Base-by-base conservation (phyloP, 2,113 vertebrate species). In the Hiodon tergisus region DNA sequence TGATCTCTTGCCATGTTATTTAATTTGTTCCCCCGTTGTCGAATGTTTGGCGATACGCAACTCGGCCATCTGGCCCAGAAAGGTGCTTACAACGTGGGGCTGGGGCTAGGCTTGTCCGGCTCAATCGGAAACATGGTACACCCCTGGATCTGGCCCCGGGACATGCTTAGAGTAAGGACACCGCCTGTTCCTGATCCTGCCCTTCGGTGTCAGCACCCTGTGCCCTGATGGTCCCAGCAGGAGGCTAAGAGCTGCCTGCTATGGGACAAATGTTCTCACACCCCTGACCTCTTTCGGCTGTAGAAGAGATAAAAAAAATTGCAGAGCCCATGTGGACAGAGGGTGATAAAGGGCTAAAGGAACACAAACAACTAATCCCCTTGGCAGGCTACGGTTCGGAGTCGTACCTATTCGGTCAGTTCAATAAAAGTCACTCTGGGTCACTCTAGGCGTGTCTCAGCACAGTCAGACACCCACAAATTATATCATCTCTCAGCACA, bases 231-330 rank as follows among this genome's bases (percentile, higher is more conserved):
- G 82, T 84, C 79, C 82, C 83, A 83, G 85, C 84, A 83, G 85
- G 84, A 85, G 81, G 87, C 82, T 90, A 88, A 89, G 88, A 83
- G 83, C 86, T 85, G 81, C 81, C 85, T 76, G 54, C 81, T 81
- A 85, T 85, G 84, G 83, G 87, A 89, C 88, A 86, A 68, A 82
- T 82, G 79, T 77, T 51, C 71, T 83, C 83, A 88, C 86, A 10
- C 63, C 48, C 61, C 63, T 66, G 63, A 88, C 86, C 84, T 83
- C 69, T 16, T 70, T 81, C 73, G 79, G 85, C 79, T 76, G 52
- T 80, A 79, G 75, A 80, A 86, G 74, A 58, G 48, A 52, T 8
- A 17, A n/a, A 11, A 47, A 48, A n/a, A 0, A 8, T 31, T 31
- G 46, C 11, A 61, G 10, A 52, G n/a, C 16, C 54, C 13, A 58